Evolutionary conservation across 2,113 vertebrate species (phyloP).

Genomic region (Gymnogyps californianus): DNA sequence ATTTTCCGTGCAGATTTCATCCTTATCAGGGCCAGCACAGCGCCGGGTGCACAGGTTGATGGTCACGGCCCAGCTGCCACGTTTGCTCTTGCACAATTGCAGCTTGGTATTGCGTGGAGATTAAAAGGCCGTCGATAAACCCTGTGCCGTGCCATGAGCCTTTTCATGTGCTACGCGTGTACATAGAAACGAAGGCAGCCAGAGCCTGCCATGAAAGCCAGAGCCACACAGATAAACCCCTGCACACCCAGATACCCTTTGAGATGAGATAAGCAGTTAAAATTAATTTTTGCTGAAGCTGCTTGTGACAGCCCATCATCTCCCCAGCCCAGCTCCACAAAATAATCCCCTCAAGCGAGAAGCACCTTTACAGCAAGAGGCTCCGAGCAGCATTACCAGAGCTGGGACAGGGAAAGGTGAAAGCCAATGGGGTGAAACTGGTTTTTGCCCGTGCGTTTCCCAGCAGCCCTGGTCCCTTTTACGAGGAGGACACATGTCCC

Average conservation of each 20-base stretch:
- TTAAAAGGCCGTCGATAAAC: not conserved
- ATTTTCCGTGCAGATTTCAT: accelerated
- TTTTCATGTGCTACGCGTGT: not conserved
- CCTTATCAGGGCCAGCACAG: not conserved
- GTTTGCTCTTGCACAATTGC: not conserved
- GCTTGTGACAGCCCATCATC: not conserved
- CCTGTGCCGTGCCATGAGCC: not conserved
- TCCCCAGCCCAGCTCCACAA: not conserved
- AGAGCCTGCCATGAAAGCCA: not conserved
- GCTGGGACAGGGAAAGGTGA: not conserved
- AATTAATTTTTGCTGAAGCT: not conserved
- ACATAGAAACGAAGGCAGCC: not conserved
- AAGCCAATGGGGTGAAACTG: not conserved
- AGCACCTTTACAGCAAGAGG: not conserved
- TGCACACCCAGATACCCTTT: not conserved
- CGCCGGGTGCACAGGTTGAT: not conserved
- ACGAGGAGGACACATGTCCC: accelerated
- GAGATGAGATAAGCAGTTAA: slow-evolving; percentile 1
- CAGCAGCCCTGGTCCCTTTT: not conserved
- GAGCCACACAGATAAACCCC: not conserved
- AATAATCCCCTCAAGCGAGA: not conserved
- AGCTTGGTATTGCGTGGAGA: not conserved
- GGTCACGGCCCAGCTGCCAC: not conserved
- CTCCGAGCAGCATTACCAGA: not conserved
- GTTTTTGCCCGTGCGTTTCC: accelerated